Base-by-base conservation (phyloP, 2,888 invertebrate genomes). In the Tenthredo amoena region DNA sequence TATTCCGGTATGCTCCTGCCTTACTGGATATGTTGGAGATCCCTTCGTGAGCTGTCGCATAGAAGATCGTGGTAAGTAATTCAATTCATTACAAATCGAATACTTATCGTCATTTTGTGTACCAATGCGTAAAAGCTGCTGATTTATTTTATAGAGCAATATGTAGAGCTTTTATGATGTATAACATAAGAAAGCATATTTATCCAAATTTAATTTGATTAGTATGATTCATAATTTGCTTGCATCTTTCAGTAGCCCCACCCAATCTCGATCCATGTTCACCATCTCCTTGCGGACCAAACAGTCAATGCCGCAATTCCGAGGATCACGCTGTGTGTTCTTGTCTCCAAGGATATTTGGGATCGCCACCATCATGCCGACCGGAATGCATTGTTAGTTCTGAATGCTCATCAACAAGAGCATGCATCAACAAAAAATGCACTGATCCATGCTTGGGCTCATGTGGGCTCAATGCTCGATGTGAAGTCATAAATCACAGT, bases 391-490 rank as follows among this genome's bases (percentile, higher is more conserved):
- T 93, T 6, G 93, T 93, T 50, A 94, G 94, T 86, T 91, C 93
- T 10, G 94, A 94, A 88, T 95, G 95, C 87, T 92, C 94, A 2
- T 94, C 92, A 15, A 92, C 92, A 0, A 95, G 95, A 87, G 96
- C 97, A 12, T 97, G 97, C 90, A 93, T 96, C 2, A 96, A 96
- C 88, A 96, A 96, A 86, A 96, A 96, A 92, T 97, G 97, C 91
- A 93, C 95, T 0, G 96, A 97, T 92, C 97, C 95, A 1, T 95
- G 95, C 86, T 88, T 92, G 1, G 94, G 94, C 12, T 93, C 94
- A 7, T 95, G 95, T 86, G 95, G 95, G 1, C 89, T 94, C 31
- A 93, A 93, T 84, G 95, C 95, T 1, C 92, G 94, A n/a, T 94
- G 95, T 94, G 95, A 95, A 90, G 94, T 95, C 2, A 94, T 95